Percentiles rank a stretch among this genome's conserved stretches.
These are phyloP conservation scores for Pituophis catenifer DNA, from an alignment of 2,113 vertebrate species.

Conservation along the genomic window DNA sequence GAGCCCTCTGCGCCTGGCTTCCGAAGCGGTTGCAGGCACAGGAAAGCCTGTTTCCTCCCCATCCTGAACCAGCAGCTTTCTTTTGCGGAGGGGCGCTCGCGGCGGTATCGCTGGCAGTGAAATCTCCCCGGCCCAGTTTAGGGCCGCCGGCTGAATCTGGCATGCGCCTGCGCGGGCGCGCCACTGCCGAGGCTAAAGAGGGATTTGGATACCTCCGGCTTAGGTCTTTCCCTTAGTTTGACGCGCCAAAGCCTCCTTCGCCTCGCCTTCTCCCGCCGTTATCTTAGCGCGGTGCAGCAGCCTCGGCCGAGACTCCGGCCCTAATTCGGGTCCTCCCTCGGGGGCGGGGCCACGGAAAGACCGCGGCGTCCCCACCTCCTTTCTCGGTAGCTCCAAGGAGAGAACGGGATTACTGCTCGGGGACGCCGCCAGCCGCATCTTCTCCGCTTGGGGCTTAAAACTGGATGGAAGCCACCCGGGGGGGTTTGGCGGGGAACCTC, in stretches of 20 bases:
- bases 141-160: background rate
- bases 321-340: background rate
- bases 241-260: background rate
- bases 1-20: background rate
- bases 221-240: background rate
- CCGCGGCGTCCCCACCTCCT: background rate
- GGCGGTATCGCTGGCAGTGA: background rate
- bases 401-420: background rate
- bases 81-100: background rate
- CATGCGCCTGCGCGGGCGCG: conserved; percentile 1
- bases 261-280: background rate
- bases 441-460: background rate
- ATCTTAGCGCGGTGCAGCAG: too few species aligned
- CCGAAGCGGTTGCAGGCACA: background rate
- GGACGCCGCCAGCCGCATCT: background rate
- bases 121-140: background rate
- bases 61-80: too few species aligned
- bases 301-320: background rate
- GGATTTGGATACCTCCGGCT: background rate
- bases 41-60: background rate
- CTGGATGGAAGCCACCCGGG: background rate
- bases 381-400: background rate
- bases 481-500: background rate
- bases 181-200: background rate
- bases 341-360: background rate